Percentiles rank a stretch among this genome's conserved stretches.
Evolutionary conservation across 1,140 invertebrate species (phyloP).

Genomic region (Globodera rostochiensis): DNA sequence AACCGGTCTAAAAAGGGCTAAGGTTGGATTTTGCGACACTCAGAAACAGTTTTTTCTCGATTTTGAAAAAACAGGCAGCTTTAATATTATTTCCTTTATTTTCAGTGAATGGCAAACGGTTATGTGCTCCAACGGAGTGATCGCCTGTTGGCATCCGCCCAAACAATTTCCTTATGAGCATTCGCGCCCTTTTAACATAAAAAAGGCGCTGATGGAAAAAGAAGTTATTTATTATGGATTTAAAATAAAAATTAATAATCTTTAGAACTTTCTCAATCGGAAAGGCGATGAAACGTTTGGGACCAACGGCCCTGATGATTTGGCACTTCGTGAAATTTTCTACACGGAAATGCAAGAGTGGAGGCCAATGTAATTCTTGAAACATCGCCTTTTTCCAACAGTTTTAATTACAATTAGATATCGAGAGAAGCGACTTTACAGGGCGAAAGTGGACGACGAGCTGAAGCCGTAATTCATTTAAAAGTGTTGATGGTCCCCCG

Average conservation of each 20-base stretch:
- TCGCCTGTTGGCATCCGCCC: conserved; percentile 84
- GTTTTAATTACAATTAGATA: conserved; percentile 31
- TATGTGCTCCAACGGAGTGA: conserved; percentile 67
- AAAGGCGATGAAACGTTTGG: neutral
- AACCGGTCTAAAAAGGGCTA: too few species aligned
- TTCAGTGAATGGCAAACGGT: conserved; percentile 39
- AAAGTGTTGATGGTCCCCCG: neutral
- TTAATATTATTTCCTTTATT: too few species aligned
- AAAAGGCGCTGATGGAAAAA: conserved; percentile 28
- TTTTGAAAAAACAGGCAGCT: too few species aligned
- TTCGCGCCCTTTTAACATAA: conserved; percentile 73
- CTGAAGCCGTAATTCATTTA: conserved; percentile 4
- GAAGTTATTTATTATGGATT: conserved; percentile 10
- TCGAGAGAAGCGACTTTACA: conserved; percentile 57
- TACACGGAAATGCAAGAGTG: conserved; percentile 37
- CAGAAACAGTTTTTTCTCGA: too few species aligned
- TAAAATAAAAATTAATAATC: neutral
- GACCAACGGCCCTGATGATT: conserved; percentile 31
- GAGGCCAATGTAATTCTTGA: conserved; percentile 34
- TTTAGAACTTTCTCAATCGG: conserved; percentile 9
- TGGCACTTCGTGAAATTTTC: conserved; percentile 39
- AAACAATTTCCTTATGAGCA: conserved; percentile 80
- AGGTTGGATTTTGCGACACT: too few species aligned
- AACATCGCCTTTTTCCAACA: neutral
- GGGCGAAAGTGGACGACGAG: neutral